These are phyloP conservation scores for Austrolebias charrua DNA, from an alignment of 2,797 vertebrate species.

Conservation along the genomic window DNA sequence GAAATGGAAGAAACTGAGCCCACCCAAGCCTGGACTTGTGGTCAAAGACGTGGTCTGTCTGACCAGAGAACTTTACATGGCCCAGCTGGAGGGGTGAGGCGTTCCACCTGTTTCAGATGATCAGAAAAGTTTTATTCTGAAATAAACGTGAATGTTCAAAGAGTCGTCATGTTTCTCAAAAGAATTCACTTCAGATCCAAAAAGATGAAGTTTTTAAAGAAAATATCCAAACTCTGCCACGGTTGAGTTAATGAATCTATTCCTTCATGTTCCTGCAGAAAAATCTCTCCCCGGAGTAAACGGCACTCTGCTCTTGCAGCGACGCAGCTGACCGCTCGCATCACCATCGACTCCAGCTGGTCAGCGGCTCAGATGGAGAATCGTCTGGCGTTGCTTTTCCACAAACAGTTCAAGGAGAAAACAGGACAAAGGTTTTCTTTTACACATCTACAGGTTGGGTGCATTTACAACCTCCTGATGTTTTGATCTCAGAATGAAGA, in stretches of 20 bases:
- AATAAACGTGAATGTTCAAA: background rate
- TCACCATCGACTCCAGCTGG: conserved; percentile 66
- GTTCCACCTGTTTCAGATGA: background rate
- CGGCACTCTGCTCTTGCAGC: conserved; percentile 16
- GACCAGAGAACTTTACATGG: conserved; percentile 36
- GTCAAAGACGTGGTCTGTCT: conserved; percentile 74
- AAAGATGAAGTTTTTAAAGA: too few species aligned
- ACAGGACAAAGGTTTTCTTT: conserved; percentile 48
- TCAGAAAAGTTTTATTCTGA: background rate
- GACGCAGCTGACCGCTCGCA: conserved; percentile 49
- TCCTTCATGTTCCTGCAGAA: conserved; percentile 19
- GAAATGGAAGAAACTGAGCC: conserved; percentile 60
- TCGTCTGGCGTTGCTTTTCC: conserved; percentile 55
- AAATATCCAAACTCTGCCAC: too few species aligned
- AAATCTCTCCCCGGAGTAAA: conserved; percentile 15
- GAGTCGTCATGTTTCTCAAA: too few species aligned
- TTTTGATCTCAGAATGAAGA: background rate
- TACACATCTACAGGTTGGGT: conserved; percentile 67
- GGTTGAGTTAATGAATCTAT: background rate
- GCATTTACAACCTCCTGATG: background rate
- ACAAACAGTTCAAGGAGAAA: conserved; percentile 21
- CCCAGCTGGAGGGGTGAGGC: conserved; percentile 51
- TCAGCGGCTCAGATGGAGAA: conserved; percentile 59
- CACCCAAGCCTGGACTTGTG: conserved; percentile 44
- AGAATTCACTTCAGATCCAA: too few species aligned